Percentiles rank a stretch among this genome's conserved stretches.
These are phyloP conservation scores for Ecdyonurus torrentis DNA, from an alignment of 2,888 invertebrate genomes.

Conservation along the genomic window DNA sequence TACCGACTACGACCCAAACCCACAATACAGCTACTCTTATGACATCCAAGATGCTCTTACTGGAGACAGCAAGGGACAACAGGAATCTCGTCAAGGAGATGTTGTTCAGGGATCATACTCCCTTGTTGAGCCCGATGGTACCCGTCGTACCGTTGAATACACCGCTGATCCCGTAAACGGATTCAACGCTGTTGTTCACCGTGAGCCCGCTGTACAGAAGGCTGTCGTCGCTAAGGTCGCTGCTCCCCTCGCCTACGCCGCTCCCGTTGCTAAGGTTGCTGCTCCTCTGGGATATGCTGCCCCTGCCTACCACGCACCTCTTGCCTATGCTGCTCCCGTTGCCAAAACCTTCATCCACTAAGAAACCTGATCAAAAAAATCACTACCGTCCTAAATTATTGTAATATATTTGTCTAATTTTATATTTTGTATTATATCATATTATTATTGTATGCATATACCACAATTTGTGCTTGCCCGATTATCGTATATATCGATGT, in stretches of 20 bases:
- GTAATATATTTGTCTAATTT: neutral
- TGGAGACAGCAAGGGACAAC: slow-evolving; percentile 17
- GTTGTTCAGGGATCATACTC: slow-evolving; percentile 13
- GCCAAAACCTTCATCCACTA: neutral
- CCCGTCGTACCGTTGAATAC: slow-evolving; percentile 12
- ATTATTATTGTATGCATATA: neutral
- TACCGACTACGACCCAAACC: slow-evolving; percentile 13
- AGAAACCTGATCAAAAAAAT: neutral
- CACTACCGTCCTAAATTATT: neutral
- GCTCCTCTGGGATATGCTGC: no score
- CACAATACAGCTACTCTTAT: slow-evolving; percentile 15
- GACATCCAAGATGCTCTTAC: slow-evolving; percentile 18
- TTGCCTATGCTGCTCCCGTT: neutral
- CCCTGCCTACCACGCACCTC: neutral
- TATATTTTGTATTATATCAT: neutral
- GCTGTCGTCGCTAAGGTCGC: slow-evolving; percentile 10
- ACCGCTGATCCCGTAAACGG: slow-evolving; percentile 13
- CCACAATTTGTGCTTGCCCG: neutral
- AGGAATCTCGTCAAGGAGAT: slow-evolving; percentile 15
- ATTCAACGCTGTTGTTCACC: slow-evolving; percentile 12
- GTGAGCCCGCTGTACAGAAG: slow-evolving; percentile 12
- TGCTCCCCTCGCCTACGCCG: slow-evolving; percentile 11
- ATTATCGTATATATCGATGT: neutral
- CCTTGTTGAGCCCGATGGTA: slow-evolving; percentile 11
- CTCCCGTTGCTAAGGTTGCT: slow-evolving; percentile 15